Conservation (phyloP, 2,113 vertebrate species). For the Ahaetulla prasina region DNA sequence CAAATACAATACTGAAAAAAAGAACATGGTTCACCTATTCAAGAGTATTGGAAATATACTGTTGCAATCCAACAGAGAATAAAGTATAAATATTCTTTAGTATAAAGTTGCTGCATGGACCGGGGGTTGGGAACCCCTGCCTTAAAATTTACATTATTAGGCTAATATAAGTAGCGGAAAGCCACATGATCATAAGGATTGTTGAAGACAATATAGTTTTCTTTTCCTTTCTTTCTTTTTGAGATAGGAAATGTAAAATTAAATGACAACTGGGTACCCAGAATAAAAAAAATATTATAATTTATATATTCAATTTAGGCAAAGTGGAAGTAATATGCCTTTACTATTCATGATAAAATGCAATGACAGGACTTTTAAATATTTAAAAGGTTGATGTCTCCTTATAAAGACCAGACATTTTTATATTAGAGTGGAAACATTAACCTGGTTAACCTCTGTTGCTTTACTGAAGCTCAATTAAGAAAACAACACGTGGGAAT, state of each 20-base stretch:
- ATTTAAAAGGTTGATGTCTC: constrained; percentile 4
- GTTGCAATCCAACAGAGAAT: neutral
- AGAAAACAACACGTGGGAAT: constrained; percentile 45
- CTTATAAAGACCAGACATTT: constrained; percentile 31
- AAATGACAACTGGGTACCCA: neutral
- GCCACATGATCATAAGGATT: neutral
- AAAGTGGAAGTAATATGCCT: neutral
- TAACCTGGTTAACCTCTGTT: constrained; percentile 45
- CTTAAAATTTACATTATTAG: neutral
- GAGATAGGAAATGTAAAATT: constrained; percentile 14
- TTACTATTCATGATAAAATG: neutral
- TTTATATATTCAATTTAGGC: neutral
- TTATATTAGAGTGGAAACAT: neutral
- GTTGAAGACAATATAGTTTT: neutral
- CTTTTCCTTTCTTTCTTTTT: neutral
- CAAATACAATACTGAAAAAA: neutral
- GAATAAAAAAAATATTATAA: neutral
- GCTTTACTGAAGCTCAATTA: constrained; percentile 55
- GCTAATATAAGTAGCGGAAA: neutral
- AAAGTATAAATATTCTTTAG: neutral
- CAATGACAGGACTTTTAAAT: neutral
- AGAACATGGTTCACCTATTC: fast-evolving
- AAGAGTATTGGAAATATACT: neutral
- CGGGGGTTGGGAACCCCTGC: too few species aligned
- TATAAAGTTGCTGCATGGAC: neutral